Conservation (phyloP, 2,797 vertebrate genomes). For the Neoniphon sammara region DNA sequence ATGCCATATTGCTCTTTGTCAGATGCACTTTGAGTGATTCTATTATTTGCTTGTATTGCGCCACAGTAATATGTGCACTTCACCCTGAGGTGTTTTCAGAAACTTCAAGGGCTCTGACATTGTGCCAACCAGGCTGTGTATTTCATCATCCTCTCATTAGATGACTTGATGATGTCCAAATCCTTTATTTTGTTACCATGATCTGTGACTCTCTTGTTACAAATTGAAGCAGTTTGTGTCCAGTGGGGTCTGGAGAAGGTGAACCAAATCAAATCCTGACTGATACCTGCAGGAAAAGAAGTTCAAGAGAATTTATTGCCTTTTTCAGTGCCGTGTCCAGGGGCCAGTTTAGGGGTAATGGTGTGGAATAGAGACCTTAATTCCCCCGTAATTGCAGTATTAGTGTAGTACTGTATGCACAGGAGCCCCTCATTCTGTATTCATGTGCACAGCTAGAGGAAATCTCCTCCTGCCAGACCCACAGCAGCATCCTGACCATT, state of each 20-base stretch:
- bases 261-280: slow-evolving; percentile 7
- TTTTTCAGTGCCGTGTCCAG: slow-evolving; percentile 6
- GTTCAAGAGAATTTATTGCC: slow-evolving; percentile 1
- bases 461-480: slow-evolving; percentile 5
- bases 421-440: slow-evolving; percentile 23
- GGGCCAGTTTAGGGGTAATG: slow-evolving; percentile 6
- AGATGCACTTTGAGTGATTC: slow-evolving; percentile 8
- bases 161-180: not conserved
- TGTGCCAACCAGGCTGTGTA: not conserved
- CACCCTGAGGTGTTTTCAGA: not conserved
- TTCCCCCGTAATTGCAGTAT: slow-evolving; percentile 24
- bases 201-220: not conserved
- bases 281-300: not conserved
- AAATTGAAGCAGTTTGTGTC: slow-evolving; percentile 7
- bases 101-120: not conserved
- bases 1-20: not conserved
- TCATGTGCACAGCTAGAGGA: slow-evolving; percentile 1
- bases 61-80: not conserved
- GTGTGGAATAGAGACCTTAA: slow-evolving; percentile 7
- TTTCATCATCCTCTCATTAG: not conserved
- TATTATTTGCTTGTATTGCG: not conserved
- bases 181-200: slow-evolving; percentile 2
- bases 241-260: slow-evolving; percentile 14
- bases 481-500: not conserved
- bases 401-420: slow-evolving; percentile 21